phyloP scores from a whole-genome alignment of 2,888 invertebrate genomes.

The Melieria omissa region DNA sequence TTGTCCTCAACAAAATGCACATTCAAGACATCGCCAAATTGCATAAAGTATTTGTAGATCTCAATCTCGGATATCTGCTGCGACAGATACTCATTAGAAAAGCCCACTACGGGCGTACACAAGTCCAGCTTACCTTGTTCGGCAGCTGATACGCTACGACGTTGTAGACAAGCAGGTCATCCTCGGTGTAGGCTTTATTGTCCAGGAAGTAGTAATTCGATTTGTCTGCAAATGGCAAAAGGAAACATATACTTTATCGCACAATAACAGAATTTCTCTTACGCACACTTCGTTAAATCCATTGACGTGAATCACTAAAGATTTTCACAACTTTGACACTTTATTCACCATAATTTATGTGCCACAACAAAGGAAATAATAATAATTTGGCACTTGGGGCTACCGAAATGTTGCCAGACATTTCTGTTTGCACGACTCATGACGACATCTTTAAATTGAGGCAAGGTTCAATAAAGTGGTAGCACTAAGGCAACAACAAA shows the following conservation, averaged over 20 bases:
- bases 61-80: constrained; percentile 27
- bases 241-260: background rate
- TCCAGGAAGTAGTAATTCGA: constrained; percentile 31
- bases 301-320: background rate
- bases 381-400: no score
- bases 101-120: background rate
- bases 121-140: constrained; percentile 28
- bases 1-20: constrained; percentile 23
- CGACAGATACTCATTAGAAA: constrained; percentile 7
- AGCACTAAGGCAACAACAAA: no score
- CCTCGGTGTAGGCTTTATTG: constrained; percentile 34
- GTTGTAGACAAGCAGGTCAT: constrained; percentile 36
- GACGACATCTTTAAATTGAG: no score
- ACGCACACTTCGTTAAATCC: constrained; percentile 29
- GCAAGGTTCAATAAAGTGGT: no score
- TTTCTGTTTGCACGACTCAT: no score
- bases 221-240: constrained; percentile 15
- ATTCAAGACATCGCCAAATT: constrained; percentile 35
- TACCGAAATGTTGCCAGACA: no score
- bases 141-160: constrained; percentile 34
- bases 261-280: background rate
- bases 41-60: constrained; percentile 28
- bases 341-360: no score
- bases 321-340: no score
- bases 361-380: no score